These are phyloP conservation scores for Parascotia fuliginaria DNA, from an alignment of 2,888 invertebrate genomes.

Conservation along the genomic window DNA sequence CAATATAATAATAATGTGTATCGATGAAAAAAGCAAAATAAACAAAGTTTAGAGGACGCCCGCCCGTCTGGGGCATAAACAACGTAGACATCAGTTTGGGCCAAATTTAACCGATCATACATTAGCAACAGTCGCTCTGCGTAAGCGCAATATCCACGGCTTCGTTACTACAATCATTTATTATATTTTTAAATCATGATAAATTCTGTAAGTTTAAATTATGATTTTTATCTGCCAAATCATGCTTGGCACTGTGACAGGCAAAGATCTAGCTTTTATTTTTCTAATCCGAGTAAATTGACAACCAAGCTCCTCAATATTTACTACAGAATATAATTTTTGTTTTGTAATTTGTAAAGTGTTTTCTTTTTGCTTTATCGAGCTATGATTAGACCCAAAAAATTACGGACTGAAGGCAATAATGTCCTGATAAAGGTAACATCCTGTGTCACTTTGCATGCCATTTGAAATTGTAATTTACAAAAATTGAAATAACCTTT, in stretches of 20 bases:
- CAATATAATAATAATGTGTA: constrained; percentile 23
- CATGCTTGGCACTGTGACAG: neutral
- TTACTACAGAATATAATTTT: too few relatives aligned
- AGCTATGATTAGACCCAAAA: too few relatives aligned
- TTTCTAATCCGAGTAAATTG: too few relatives aligned
- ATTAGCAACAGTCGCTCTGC: constrained; percentile 29
- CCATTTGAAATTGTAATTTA: too few relatives aligned
- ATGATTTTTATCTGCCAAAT: neutral
- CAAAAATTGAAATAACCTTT: too few relatives aligned
- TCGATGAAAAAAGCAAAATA: constrained; percentile 36
- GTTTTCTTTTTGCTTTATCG: too few relatives aligned
- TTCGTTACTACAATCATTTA: constrained; percentile 1
- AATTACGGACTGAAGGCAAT: too few relatives aligned
- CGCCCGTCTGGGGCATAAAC: constrained; percentile 36
- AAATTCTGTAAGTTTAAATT: neutral
- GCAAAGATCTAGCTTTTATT: neutral
- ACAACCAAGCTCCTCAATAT: too few relatives aligned
- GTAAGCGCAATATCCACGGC: constrained; percentile 6
- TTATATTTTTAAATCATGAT: neutral
- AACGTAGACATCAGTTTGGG: constrained; percentile 14
- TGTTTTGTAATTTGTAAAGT: too few relatives aligned
- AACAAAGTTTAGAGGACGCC: constrained; percentile 42
- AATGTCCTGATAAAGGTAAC: too few relatives aligned
- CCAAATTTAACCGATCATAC: constrained; percentile 44
- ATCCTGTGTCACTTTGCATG: too few relatives aligned